phyloP scores from a whole-genome alignment of 1,140 invertebrate species.

The Laupala kohalensis region DNA sequence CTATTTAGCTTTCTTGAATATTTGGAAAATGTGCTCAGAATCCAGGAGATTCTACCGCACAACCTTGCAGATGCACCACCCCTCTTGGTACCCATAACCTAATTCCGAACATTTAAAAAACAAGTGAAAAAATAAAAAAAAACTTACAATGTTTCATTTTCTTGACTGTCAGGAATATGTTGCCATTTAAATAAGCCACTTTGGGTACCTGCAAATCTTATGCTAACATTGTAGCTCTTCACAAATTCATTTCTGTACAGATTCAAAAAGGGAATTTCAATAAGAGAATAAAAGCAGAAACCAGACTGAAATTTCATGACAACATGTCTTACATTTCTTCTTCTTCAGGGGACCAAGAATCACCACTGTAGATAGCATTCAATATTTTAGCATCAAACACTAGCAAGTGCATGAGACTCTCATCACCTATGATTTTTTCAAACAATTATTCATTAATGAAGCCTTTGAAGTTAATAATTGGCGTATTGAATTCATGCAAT shows the following conservation, averaged over 20 bases:
- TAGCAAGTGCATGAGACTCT: conserved; percentile 67
- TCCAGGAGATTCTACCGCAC: too few relatives aligned
- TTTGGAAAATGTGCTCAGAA: too few relatives aligned
- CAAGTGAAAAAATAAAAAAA: background rate
- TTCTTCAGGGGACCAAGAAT: background rate
- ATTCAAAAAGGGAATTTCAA: background rate
- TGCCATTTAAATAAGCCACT: conserved; percentile 80
- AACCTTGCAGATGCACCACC: too few relatives aligned
- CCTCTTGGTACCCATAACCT: too few relatives aligned
- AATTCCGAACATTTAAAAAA: too few relatives aligned
- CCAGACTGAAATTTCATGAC: too few relatives aligned
- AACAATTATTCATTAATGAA: too few relatives aligned
- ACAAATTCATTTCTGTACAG: conserved; percentile 30
- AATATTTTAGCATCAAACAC: conserved; percentile 75
- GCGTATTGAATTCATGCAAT: too few relatives aligned
- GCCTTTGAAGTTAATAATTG: too few relatives aligned
- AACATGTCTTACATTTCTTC: background rate
- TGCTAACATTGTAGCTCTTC: conserved; percentile 47
- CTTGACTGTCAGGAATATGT: conserved; percentile 24
- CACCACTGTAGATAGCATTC: background rate
- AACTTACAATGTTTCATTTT: conserved; percentile 1
- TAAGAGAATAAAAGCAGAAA: too few relatives aligned
- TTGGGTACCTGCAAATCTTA: conserved; percentile 74
- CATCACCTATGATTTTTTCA: conserved; percentile 40
- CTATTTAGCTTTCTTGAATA: too few relatives aligned